phyloP scores from a whole-genome alignment of 2,888 invertebrate species.

The Lysandra bellargus region DNA sequence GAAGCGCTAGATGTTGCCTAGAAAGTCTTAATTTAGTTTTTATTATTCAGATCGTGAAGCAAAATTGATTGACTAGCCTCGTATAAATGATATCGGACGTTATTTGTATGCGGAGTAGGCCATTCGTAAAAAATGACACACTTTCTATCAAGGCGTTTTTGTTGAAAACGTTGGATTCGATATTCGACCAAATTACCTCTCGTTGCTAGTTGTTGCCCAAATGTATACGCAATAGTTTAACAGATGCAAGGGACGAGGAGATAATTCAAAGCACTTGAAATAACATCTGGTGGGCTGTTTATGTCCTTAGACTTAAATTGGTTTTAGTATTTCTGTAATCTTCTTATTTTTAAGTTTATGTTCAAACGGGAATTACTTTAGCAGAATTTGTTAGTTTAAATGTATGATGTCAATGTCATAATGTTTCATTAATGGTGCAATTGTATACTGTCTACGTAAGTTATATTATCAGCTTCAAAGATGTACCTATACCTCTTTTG shows the following conservation, averaged over 20 bases:
- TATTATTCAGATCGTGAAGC: slow-evolving; percentile 8
- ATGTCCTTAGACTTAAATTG: neutral
- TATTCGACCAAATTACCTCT: slow-evolving; percentile 21
- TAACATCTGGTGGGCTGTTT: neutral
- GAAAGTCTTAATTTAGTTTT: neutral
- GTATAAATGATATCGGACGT: slow-evolving; percentile 33
- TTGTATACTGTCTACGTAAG: neutral
- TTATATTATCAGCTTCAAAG: neutral
- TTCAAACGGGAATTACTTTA: too few relatives aligned
- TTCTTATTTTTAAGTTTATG: too few relatives aligned
- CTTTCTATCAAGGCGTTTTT: slow-evolving; percentile 34
- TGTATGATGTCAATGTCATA: neutral
- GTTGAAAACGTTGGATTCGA: slow-evolving; percentile 31
- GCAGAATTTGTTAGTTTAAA: too few relatives aligned
- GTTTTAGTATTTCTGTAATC: too few relatives aligned
- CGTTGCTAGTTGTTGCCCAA: slow-evolving; percentile 26
- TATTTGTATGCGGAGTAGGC: slow-evolving; percentile 33
- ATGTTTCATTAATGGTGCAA: neutral
- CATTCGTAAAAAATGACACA: slow-evolving; percentile 36
- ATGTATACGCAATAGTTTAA: slow-evolving; percentile 44
- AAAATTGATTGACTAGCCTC: slow-evolving; percentile 32
- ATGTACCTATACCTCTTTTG: neutral
- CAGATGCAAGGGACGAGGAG: slow-evolving; percentile 51
- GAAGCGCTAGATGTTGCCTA: neutral
- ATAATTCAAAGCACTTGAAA: neutral